These are phyloP conservation scores for Pollenia griseotomentosa DNA, from an alignment of 2,888 invertebrate genomes.

Conservation along the genomic window DNA sequence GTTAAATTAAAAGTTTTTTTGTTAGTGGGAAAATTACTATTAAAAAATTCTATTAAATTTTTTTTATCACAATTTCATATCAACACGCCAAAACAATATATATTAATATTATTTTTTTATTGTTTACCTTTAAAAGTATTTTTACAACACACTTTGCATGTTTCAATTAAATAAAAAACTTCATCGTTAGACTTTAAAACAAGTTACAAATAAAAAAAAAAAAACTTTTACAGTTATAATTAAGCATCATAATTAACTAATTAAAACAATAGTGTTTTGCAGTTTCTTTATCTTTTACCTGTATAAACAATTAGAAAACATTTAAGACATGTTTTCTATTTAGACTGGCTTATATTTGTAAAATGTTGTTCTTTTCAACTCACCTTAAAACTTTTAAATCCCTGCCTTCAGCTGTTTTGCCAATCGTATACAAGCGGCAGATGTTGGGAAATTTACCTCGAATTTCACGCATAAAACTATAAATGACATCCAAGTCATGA, in stretches of 20 bases:
- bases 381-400: slow-evolving; percentile 88
- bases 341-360: neutral
- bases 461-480: slow-evolving; percentile 89
- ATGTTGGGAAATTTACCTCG: slow-evolving; percentile 88
- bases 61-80: slow-evolving; percentile 26
- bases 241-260: slow-evolving; percentile 40
- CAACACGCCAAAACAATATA: slow-evolving; percentile 39
- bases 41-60: neutral
- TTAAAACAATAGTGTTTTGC: slow-evolving; percentile 27
- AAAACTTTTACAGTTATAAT: slow-evolving; percentile 15
- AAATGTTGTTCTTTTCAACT: slow-evolving; percentile 65
- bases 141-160: slow-evolving; percentile 49
- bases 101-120: slow-evolving; percentile 15
- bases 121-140: neutral
- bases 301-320: neutral
- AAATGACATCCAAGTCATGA: slow-evolving; percentile 88
- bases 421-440: slow-evolving; percentile 90
- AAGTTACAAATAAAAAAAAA: slow-evolving; percentile 10
- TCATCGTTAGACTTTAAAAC: slow-evolving; percentile 28
- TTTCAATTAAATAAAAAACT: slow-evolving; percentile 18
- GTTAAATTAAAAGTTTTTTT: too few species aligned
- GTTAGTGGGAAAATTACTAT: neutral
- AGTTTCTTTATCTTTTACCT: slow-evolving; percentile 19
- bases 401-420: slow-evolving; percentile 89
- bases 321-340: neutral